Conservation (phyloP, 1,140 invertebrate genomes). For the Cyrtorhinus lividipennis region DNA sequence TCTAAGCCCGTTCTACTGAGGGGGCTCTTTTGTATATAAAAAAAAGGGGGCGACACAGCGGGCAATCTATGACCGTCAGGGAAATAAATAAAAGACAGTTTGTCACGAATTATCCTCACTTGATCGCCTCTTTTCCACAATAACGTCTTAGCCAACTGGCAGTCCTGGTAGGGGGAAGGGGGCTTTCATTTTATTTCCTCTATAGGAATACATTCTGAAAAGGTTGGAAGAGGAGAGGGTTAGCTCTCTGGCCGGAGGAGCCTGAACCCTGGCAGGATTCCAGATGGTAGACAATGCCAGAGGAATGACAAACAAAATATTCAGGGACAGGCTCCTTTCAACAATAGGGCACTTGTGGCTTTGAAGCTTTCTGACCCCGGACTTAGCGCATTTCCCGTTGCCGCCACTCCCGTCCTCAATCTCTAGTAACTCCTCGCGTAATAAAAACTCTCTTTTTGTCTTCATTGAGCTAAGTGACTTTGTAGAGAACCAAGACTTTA, state of each 20-base stretch:
- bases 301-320: constrained; percentile 9
- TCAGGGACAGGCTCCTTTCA: not conserved
- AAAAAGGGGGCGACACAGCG: not conserved
- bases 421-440: not conserved
- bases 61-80: not conserved
- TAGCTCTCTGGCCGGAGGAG: not conserved
- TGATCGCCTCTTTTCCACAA: constrained; percentile 8
- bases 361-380: not conserved
- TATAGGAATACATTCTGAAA: constrained; percentile 7
- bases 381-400: not conserved
- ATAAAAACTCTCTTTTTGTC: no score
- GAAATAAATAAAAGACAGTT: constrained; percentile 7
- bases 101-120: constrained; percentile 8
- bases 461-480: no score
- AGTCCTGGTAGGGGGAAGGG: no score
- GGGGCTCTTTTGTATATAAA: not conserved
- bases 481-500: no score
- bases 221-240: not conserved
- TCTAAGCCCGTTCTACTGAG: not conserved
- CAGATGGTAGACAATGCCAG: constrained; percentile 7
- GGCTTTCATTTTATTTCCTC: constrained; percentile 4
- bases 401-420: not conserved
- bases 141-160: constrained; percentile 9
- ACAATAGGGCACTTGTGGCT: constrained; percentile 9
- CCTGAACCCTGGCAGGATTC: not conserved